phyloP scores from a whole-genome alignment of 2,888 invertebrate genomes.

The Mystacides longicornis region DNA sequence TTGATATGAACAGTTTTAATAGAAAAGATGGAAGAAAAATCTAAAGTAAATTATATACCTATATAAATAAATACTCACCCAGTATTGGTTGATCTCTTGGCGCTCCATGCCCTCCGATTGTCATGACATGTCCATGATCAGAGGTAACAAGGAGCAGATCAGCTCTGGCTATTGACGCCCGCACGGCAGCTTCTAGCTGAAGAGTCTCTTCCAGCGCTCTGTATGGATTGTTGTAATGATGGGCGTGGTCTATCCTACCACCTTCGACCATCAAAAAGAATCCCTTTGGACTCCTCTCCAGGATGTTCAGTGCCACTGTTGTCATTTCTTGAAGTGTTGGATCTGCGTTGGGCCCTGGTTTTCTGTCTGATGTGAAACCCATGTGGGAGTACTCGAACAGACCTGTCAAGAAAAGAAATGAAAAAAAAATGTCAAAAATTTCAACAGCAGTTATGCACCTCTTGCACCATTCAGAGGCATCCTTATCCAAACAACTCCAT shows the following conservation, averaged over 20 bases:
- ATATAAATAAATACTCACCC: conserved; percentile 42
- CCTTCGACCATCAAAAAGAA: conserved; percentile 72
- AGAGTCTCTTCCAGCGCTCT: conserved; percentile 70
- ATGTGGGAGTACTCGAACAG: conserved; percentile 71
- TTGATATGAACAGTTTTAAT: no score
- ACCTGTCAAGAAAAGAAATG: conserved; percentile 46
- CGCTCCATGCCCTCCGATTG: conserved; percentile 71
- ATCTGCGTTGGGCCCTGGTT: conserved; percentile 58
- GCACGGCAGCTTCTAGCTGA: conserved; percentile 65
- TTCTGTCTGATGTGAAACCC: conserved; percentile 70
- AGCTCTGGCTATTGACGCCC: conserved; percentile 61
- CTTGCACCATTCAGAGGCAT: no score
- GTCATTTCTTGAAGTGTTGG: conserved; percentile 74
- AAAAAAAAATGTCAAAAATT: no score
- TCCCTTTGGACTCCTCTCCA: conserved; percentile 65
- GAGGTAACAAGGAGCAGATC: conserved; percentile 70
- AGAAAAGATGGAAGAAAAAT: not conserved
- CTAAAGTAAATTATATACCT: not conserved
- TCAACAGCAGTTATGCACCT: no score
- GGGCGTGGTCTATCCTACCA: conserved; percentile 72
- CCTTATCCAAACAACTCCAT: no score
- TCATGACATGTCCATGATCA: conserved; percentile 75
- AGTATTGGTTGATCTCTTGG: conserved; percentile 70
- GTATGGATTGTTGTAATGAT: conserved; percentile 73
- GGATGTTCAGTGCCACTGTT: conserved; percentile 60